These are phyloP conservation scores for Sinocyclocheilus anophthalmus DNA, from an alignment of 2,113 vertebrate genomes.

Conservation along the genomic window DNA sequence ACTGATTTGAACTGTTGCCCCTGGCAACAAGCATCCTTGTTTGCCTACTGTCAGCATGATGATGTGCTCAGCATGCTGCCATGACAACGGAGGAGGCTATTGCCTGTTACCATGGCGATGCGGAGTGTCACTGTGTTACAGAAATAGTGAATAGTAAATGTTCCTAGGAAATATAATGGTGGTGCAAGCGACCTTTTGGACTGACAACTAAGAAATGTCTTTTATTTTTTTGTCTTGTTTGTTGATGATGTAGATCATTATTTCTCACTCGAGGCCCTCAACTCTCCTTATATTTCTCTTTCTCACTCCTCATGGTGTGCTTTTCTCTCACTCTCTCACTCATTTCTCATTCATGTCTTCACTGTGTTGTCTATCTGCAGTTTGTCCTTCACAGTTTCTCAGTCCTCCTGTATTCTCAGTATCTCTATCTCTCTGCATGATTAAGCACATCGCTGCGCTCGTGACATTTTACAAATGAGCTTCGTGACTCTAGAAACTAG, in stretches of 20 bases:
- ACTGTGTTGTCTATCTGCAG: not conserved
- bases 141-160: not conserved
- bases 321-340: not conserved
- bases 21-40: no score
- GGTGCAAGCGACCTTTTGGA: not conserved
- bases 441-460: conserved; percentile 3
- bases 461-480: not conserved
- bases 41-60: no score
- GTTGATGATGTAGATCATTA: not conserved
- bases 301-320: not conserved
- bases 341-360: not conserved
- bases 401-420: not conserved
- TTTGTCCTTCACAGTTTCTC: not conserved
- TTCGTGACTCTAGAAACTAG: conserved; percentile 11
- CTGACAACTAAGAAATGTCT: not conserved
- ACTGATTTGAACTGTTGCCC: no score
- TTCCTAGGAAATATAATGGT: not conserved
- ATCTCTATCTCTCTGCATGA: conserved; percentile 21
- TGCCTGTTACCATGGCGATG: no score
- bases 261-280: not conserved
- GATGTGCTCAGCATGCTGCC: no score
- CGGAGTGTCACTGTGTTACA: no score
- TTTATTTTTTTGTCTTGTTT: not conserved
- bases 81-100: no score
- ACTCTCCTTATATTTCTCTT: not conserved